Conservation (phyloP, 1,140 invertebrate species). For the Euwallacea fornicatus region DNA sequence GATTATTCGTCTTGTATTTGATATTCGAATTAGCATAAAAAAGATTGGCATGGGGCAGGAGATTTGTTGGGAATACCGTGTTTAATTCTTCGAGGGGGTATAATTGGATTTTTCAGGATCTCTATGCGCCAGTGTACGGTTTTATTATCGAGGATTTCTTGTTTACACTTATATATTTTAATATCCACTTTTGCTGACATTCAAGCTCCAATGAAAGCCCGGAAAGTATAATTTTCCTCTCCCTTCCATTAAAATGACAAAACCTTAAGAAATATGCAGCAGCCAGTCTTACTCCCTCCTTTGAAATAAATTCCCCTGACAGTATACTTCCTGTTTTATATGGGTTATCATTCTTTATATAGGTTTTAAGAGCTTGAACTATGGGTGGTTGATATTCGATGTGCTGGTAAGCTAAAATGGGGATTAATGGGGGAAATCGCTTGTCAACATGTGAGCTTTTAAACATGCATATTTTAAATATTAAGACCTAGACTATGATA, state of each 20-base stretch:
- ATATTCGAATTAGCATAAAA: constrained; percentile 14
- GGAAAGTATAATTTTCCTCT: not conserved
- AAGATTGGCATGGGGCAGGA: not conserved
- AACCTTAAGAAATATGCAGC: not conserved
- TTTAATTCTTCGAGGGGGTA: not conserved
- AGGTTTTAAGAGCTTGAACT: not conserved
- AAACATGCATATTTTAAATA: no score
- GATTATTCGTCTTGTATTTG: constrained; percentile 19
- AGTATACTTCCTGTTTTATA: constrained; percentile 2
- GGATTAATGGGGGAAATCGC: no score
- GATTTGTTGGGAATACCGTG: not conserved
- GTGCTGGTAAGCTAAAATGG: not conserved
- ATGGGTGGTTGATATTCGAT: not conserved
- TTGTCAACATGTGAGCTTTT: no score
- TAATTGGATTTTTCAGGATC: constrained; percentile 6
- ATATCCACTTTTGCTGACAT: no score
- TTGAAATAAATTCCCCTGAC: constrained; percentile 2
- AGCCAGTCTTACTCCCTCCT: not conserved
- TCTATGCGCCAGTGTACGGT: no score
- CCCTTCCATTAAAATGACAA: constrained; percentile 1
- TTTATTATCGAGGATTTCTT: no score
- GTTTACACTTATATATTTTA: no score
- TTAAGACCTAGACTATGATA: no score
- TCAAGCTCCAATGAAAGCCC: not conserved
- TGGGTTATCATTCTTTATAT: not conserved